Evolutionary conservation across 2,113 vertebrate species (phyloP).

Genomic region (Pipra filicauda): DNA sequence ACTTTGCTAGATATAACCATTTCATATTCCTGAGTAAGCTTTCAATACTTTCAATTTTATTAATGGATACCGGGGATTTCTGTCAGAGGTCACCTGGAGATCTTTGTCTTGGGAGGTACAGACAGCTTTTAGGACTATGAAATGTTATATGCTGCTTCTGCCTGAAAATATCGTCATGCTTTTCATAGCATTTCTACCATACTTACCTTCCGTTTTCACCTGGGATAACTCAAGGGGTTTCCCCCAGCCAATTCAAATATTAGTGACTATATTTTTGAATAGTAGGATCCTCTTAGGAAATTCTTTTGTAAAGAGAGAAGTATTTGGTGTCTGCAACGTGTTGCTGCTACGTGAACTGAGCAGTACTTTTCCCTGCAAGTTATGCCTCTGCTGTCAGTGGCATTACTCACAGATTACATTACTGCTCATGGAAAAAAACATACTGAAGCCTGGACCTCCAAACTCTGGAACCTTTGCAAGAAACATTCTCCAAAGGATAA

Average conservation of each 20-base stretch:
- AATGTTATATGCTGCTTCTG: slow-evolving; percentile 4
- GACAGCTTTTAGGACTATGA: slow-evolving; percentile 22
- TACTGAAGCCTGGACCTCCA: neutral
- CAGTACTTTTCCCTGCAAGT: neutral
- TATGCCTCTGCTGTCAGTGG: neutral
- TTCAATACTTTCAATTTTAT: neutral
- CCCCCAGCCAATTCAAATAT: neutral
- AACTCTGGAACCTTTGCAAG: neutral
- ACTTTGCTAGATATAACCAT: slow-evolving; percentile 4
- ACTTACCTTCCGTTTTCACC: neutral
- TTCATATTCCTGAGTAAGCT: slow-evolving; percentile 36
- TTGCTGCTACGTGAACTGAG: neutral
- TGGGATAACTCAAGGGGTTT: neutral
- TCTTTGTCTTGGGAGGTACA: neutral
- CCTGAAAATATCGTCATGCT: neutral
- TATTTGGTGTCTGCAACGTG: neutral
- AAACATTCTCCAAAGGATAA: neutral
- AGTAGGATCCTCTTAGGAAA: neutral
- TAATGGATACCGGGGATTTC: neutral
- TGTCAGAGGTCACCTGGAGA: neutral
- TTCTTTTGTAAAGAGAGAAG: neutral
- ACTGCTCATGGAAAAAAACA: neutral
- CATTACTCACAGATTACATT: neutral
- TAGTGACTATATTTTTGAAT: slow-evolving; percentile 35
- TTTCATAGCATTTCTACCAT: neutral